These are phyloP conservation scores for Melangyna quadrimaculata DNA, from an alignment of 2,888 invertebrate genomes.

Conservation along the genomic window DNA sequence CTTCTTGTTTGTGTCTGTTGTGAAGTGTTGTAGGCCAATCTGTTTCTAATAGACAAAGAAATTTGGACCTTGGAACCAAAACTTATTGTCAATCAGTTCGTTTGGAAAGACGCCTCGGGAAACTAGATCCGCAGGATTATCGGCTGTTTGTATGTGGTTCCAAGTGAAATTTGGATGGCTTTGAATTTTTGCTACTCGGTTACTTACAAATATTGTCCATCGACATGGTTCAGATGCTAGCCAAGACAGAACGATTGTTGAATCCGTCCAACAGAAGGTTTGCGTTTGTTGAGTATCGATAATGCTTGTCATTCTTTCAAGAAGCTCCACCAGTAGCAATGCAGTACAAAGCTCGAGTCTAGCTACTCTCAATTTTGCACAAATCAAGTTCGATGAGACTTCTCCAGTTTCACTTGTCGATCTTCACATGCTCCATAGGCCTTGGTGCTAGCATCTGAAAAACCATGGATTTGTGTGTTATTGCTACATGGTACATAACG, in stretches of 20 bases:
- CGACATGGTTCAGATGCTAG: neutral
- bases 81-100: no score
- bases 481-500: no score
- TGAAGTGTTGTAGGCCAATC: neutral
- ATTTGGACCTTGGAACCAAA: no score
- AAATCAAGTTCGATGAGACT: slow-evolving; percentile 2
- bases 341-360: neutral
- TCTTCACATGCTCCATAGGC: neutral
- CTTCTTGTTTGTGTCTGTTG: neutral
- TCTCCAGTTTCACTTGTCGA: neutral
- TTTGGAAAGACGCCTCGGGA: no score
- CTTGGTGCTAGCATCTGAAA: no score
- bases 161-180: neutral
- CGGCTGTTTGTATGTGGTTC: neutral
- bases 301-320: neutral
- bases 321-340: neutral
- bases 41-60: neutral
- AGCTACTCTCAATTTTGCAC: slow-evolving; percentile 11
- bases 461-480: no score
- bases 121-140: no score
- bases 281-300: neutral
- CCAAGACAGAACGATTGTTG: no score
- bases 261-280: neutral
- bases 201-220: neutral
- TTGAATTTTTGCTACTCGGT: neutral